phyloP scores from a whole-genome alignment of 2,888 invertebrate genomes.

The Pharmacophagus antenor region DNA sequence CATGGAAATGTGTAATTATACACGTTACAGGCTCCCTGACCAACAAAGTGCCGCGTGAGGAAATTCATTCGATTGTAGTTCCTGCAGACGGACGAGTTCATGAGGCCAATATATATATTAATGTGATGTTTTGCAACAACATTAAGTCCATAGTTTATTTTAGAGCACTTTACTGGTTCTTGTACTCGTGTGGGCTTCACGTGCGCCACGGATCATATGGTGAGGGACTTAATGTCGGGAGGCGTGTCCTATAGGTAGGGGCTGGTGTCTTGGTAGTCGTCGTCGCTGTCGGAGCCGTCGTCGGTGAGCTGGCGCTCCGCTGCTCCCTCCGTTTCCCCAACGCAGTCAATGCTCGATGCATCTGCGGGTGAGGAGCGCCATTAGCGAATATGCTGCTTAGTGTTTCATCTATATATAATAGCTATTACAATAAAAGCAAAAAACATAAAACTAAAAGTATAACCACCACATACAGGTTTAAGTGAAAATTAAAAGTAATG shows the following conservation, averaged over 20 bases:
- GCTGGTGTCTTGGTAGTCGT: slow-evolving; percentile 74
- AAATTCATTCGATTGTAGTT: neutral
- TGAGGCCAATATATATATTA: too few species aligned
- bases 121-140: neutral
- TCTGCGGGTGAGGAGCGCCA: slow-evolving; percentile 44
- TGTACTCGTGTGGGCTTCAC: neutral
- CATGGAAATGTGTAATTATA: slow-evolving; percentile 25
- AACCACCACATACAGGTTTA: too few species aligned
- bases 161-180: neutral
- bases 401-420: neutral
- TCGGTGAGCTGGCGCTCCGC: slow-evolving; percentile 74
- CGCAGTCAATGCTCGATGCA: slow-evolving; percentile 71
- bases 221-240: slow-evolving; percentile 21
- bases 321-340: slow-evolving; percentile 62
- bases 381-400: neutral
- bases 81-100: too few species aligned
- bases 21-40: slow-evolving; percentile 15
- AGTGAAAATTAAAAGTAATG: too few species aligned
- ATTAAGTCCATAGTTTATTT: neutral
- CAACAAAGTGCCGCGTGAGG: neutral
- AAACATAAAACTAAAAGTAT: neutral
- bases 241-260: slow-evolving; percentile 59
- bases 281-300: slow-evolving; percentile 71
- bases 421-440: neutral
- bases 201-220: slow-evolving; percentile 16